Base-by-base conservation (phyloP, 2,113 vertebrate genomes). In the Amazona vittata region DNA sequence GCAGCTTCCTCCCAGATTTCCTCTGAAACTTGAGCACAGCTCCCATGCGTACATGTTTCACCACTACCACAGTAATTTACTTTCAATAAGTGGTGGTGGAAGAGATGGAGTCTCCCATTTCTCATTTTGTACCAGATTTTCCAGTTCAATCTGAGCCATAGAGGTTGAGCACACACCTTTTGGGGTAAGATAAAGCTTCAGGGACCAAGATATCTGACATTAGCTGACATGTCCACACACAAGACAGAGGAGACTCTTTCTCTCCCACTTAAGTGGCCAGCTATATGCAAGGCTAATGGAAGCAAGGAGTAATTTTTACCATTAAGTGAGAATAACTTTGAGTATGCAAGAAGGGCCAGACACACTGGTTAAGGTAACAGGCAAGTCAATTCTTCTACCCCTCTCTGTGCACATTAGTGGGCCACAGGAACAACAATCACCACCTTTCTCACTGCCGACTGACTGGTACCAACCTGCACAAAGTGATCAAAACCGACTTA, bases 391-490 rank as follows among this genome's bases (percentile, higher is more conserved):
- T 70, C 62, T 86, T 37, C 35, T 31, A 59, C 11, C 59, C 31
- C 31, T 77, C 25, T 39, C 43, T 81, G n/a, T 59, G 67, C 81
- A 83, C 25, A 12, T 80, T 37, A 90, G 46, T 41, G 53, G 50
- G 50, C 92, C 64, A 88, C 0, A 9, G 71, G 74, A 96, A 67
- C 75, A 73, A 79, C 0, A 0, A 92, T 37, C 60, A 79, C 8
- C 0, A 0, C 52, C 37, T 62, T 2, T 4, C 57, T 64, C 73
- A 25, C 60, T 74, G 71, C 77, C 83, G 89, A 82, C 37, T 39
- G 86, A 76, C 75, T 77, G 52, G 93, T 92, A 98, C 98, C 77
- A 96, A 99, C 99, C 99, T 99, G 98, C 94, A 98, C 49, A 97
- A 95, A 68, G 97, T 98, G 67, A 92, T 95, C 90, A 99, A 83